phyloP scores from a whole-genome alignment of 2,888 invertebrate species.

The Pyrrhia umbra region DNA sequence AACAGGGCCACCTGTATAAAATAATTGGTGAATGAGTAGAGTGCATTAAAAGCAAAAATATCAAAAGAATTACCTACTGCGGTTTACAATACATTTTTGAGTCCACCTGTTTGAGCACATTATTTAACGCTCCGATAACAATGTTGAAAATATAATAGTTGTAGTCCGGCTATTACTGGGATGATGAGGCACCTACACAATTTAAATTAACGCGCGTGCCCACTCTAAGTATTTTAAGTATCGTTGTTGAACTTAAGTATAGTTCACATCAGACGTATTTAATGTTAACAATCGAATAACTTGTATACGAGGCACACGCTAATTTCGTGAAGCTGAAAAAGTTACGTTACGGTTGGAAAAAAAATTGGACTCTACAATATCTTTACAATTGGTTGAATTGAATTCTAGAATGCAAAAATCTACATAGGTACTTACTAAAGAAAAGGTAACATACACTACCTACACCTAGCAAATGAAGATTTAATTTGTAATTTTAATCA shows the following conservation, averaged over 20 bases:
- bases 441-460: no score
- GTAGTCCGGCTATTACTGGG: conserved; percentile 63
- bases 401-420: no score
- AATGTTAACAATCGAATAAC: conserved; percentile 6
- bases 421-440: no score
- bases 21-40: conserved; percentile 44
- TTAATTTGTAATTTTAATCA: no score
- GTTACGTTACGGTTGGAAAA: no score
- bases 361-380: no score
- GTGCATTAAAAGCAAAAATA: conserved; percentile 46
- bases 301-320: no score
- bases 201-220: conserved; percentile 64
- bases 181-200: conserved; percentile 69
- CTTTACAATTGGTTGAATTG: no score
- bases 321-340: no score
- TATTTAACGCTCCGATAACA: conserved; percentile 76
- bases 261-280: conserved; percentile 33
- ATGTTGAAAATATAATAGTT: conserved; percentile 73
- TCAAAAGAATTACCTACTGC: conserved; percentile 48
- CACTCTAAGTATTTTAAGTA: conserved; percentile 26
- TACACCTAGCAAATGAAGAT: no score
- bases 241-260: conserved; percentile 44
- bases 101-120: conserved; percentile 67
- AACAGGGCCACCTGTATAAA: conserved; percentile 30
- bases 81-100: conserved; percentile 63